Evolutionary conservation across 2,797 vertebrate genomes (phyloP).

Genomic region (Esox lucius): DNA sequence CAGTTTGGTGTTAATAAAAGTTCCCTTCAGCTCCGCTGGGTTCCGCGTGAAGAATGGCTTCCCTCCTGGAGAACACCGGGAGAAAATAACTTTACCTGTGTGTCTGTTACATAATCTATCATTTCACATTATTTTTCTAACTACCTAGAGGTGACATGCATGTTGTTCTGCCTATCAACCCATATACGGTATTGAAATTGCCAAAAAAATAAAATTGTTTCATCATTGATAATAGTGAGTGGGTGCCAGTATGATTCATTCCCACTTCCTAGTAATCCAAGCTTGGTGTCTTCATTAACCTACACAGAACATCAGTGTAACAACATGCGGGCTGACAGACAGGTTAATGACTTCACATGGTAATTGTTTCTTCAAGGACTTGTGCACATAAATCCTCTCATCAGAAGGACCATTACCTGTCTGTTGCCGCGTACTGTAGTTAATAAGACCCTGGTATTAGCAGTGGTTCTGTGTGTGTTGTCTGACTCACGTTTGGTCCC

Average conservation of each 20-base stretch:
- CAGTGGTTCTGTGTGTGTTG: not conserved
- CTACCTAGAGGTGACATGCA: not conserved
- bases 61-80: slow-evolving; percentile 69
- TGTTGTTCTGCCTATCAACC: not conserved
- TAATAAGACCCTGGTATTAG: not conserved
- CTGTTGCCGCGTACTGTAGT: not conserved
- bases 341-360: not conserved
- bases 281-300: not conserved
- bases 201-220: not conserved
- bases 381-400: not conserved
- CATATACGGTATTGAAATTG: not conserved
- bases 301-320: not conserved
- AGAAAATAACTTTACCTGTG: not conserved
- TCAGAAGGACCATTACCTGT: not conserved
- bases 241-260: too few relatives aligned
- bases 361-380: slow-evolving; percentile 3
- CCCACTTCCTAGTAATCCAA: not conserved
- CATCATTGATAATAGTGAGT: not conserved
- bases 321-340: slow-evolving; percentile 3
- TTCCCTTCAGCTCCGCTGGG: slow-evolving; percentile 95
- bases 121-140: not conserved
- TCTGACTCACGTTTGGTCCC: slow-evolving; percentile 71
- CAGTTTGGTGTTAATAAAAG: slow-evolving; percentile 96
- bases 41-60: slow-evolving; percentile 99
- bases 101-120: not conserved